Evolutionary conservation across 2,888 invertebrate species (phyloP), one percentile per base, ranked within the genome.

Genomic region (Esperia sulphurella): DNA sequence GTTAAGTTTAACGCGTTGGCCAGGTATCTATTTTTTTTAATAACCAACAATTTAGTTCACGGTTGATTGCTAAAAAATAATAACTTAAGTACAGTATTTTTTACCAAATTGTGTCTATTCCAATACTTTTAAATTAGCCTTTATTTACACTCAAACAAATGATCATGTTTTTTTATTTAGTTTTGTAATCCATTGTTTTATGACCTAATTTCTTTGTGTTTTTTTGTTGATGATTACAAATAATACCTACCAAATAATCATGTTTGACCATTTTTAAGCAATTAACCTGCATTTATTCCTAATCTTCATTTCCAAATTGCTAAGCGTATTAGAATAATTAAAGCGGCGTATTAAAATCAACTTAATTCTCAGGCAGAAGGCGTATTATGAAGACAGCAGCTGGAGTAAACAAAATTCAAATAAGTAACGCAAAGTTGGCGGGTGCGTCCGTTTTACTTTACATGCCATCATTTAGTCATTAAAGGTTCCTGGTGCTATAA

Each of bases 341-440:
- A 62, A 55, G 51, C 60, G 55, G 51, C 49, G 67, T 65, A 69
- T 72, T 73, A 66, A 71, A 71, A 69, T 67, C 61, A 54, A 63
- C 61, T 63, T 61, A 67, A 67, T 58, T 67, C 57, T 55, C 28
- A 43, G 58, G 45, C 54, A 49, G 62, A 59, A 55, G 60, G 58
- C 63, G 59, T 70, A 67, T 71, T 68, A 65, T 68, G 63, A 57
- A 63, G 75, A 21, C 21, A 5, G 68, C 65, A 71, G 67, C 63
- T 68, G 58, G 64, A 76, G 71, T 75, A 73, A 78, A 72, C 74
- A 78, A 77, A 75, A 76, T 80, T 79, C 65, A 74, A 80, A 78
- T 79, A 71, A 77, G 71, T 69, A 59, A 61, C 57, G 60, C 57
- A 53, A 69, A 72, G 54, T 70, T 67, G 57, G 59, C 58, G 50